phyloP scores from a whole-genome alignment of 2,113 vertebrate genomes.

The Canis aureus region DNA sequence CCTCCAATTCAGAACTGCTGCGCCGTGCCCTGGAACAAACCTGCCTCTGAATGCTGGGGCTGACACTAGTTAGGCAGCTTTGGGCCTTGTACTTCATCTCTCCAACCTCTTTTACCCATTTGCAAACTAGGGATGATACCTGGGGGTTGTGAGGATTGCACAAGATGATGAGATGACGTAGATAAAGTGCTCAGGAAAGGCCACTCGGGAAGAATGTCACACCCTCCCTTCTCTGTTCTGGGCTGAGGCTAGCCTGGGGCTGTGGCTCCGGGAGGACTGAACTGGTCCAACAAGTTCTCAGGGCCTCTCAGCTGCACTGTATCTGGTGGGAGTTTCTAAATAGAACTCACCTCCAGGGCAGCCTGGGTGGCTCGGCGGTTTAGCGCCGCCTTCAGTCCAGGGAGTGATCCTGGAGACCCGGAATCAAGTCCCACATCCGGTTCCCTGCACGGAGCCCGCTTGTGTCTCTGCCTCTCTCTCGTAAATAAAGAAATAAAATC shows the following conservation, averaged over 20 bases:
- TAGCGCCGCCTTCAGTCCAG: no score
- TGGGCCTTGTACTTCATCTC: neutral
- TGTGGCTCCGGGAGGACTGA: neutral
- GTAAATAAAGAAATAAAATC: no score
- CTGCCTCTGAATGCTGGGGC: neutral
- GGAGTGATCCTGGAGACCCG: no score
- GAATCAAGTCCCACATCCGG: no score
- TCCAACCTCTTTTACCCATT: neutral
- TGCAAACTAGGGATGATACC: neutral
- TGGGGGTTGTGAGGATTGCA: neutral
- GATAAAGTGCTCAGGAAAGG: neutral
- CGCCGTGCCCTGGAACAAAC: neutral
- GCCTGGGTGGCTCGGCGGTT: no score
- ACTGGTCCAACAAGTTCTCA: neutral
- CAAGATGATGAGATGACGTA: neutral
- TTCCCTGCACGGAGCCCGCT: no score
- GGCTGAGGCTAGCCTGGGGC: neutral
- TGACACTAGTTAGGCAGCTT: neutral
- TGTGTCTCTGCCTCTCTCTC: no score
- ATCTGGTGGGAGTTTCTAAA: slow-evolving; percentile 10
- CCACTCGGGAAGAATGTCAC: neutral
- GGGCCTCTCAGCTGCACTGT: neutral
- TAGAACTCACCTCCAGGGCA: neutral
- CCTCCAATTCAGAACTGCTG: neutral
- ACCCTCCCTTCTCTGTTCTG: no score